Base-by-base conservation (phyloP, 2,113 vertebrate species). In the Alouatta palliata region DNA sequence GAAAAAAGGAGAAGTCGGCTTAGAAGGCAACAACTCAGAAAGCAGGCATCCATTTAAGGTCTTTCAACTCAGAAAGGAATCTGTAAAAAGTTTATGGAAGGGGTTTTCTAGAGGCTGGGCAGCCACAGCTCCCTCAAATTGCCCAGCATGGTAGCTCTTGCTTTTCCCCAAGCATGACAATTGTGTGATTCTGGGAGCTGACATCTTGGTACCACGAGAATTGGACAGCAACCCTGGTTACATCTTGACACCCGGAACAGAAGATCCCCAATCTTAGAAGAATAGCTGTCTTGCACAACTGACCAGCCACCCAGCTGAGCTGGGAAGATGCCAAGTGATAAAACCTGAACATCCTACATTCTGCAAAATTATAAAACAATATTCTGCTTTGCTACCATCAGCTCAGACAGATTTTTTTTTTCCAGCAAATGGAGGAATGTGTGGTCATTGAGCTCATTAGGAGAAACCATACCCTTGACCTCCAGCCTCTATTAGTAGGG, bases 81-180 rank as follows among this genome's bases (percentile, higher is more conserved):
- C 43, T 58, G 35, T 35, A 40, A 52, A n/a, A 17, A 25, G 3
- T 37, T 19, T 70, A 5, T 40, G 5, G 40, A 8, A 20, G 40
- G 49, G 3, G 0, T 25, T 32, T 35, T 16, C 10, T 45, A 1
- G 9, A 35, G 8, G 23, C 4, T 21, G 2, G 4, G 54, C 2
- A 5, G 37, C 27, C 35, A 30, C 35, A 76, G 40, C 21, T 61
- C 52, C 80, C 37, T 93, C 21, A n/a, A 4, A 45, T 66, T 80
- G 17, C 25, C 66, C 70, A 43, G 11, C 40, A 13, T 25, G 14
- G 20, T 16, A 9, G 20, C 8, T 40, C 82, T 87, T 45, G 49
- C 30, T 96, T 77, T 43, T 87, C 54, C 47, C 54, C 2, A 10
- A 64, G n/a, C 17, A 40, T 35, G 47, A 87, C 94, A 47, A 32